A percentile compares a stretch with the other conserved stretches of the same genome.
These are phyloP conservation scores for Amiota mariae DNA, from an alignment of 2,888 invertebrate species.

Conservation along the genomic window DNA sequence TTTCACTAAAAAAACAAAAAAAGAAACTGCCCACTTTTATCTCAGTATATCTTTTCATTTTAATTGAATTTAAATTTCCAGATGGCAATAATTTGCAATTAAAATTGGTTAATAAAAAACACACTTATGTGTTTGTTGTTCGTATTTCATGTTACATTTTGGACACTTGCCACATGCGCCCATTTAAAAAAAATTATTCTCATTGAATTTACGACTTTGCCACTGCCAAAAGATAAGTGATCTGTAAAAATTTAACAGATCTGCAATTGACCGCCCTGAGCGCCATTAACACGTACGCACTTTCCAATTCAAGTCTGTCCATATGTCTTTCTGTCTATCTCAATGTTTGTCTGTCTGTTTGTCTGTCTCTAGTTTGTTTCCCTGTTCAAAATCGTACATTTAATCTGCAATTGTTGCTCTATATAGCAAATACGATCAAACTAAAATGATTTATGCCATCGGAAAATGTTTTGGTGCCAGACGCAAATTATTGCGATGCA, in stretches of 20 bases:
- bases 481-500: slow-evolving; percentile 11
- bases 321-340: not conserved
- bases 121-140: too few species aligned
- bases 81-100: too few species aligned
- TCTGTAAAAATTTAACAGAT: not conserved
- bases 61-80: too few species aligned
- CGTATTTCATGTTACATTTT: too few species aligned
- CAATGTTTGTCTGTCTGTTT: not conserved
- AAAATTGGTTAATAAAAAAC: too few species aligned
- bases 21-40: too few species aligned
- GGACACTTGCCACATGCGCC: too few species aligned
- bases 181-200: too few species aligned
- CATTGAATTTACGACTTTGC: not conserved
- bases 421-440: not conserved
- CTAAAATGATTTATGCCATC: slow-evolving; percentile 3
- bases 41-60: too few species aligned
- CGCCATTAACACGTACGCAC: slow-evolving; percentile 13
- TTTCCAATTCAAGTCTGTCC: not conserved
- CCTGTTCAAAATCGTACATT: too few species aligned
- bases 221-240: not conserved
- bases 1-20: too few species aligned
- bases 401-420: not conserved
- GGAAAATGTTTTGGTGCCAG: not conserved
- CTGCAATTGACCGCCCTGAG: not conserved
- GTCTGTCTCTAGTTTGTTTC: not conserved